These are phyloP conservation scores for Cygnus buccinator DNA, from an alignment of 2,113 vertebrate genomes.

Conservation along the genomic window DNA sequence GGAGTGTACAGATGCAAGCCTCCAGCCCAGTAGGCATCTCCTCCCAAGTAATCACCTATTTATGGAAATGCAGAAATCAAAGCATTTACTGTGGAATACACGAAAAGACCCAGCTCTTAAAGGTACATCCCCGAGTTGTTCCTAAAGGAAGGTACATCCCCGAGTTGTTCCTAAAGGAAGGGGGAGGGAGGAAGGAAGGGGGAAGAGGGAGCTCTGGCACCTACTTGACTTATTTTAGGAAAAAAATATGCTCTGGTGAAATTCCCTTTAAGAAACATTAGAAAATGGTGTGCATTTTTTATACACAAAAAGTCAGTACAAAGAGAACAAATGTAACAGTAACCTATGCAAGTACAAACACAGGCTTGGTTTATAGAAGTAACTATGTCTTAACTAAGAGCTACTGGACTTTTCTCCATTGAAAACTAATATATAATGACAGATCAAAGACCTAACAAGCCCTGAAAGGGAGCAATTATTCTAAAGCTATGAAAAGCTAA, in stretches of 20 bases:
- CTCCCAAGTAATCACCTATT: conserved; percentile 93
- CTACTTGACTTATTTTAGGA: not conserved
- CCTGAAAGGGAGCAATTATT: not conserved
- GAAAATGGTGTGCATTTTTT: not conserved
- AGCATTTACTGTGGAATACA: not conserved
- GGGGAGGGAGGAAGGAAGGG: too few relatives aligned
- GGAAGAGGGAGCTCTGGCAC: not conserved
- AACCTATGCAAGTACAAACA: not conserved
- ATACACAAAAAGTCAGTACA: not conserved
- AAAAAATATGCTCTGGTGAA: too few relatives aligned
- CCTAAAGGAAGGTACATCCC: not conserved
- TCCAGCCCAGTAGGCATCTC: conserved; percentile 93
- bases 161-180: too few relatives aligned
- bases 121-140: not conserved
- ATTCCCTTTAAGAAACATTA: not conserved
- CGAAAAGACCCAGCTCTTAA: not conserved
- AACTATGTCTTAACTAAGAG: not conserved
- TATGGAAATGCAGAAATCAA: not conserved
- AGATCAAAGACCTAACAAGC: not conserved
- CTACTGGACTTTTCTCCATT: not conserved
- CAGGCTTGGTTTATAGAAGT: not conserved
- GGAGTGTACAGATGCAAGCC: conserved; percentile 94
- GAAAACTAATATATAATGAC: not conserved
- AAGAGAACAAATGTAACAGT: not conserved
- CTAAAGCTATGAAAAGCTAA: not conserved